These are phyloP conservation scores for Coranthus polyacanthus DNA, from an alignment of 2,797 vertebrate species.

Conservation along the genomic window DNA sequence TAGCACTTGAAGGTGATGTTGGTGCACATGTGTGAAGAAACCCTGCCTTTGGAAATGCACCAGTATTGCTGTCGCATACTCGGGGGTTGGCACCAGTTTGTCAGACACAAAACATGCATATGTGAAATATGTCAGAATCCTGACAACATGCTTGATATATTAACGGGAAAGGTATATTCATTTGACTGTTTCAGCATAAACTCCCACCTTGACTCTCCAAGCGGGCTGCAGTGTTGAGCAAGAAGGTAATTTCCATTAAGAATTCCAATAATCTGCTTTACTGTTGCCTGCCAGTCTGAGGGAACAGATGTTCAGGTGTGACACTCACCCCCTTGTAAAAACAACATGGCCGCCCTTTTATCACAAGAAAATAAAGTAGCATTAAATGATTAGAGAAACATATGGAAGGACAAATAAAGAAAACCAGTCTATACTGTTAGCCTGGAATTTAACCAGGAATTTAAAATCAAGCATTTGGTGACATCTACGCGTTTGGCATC, in stretches of 20 bases:
- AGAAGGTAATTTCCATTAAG: conserved; percentile 26
- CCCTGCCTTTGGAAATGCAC: conserved; percentile 3
- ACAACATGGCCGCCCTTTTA: conserved; percentile 14
- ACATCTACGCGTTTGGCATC: conserved; percentile 17
- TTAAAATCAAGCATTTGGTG: conserved; percentile 9
- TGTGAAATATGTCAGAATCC: conserved; percentile 27
- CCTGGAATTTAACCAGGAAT: background rate
- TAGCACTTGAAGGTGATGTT: conserved; percentile 39
- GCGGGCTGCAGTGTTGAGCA: conserved; percentile 2
- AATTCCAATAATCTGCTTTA: conserved; percentile 49
- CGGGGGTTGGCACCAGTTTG: conserved; percentile 27
- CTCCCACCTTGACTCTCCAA: conserved; percentile 9
- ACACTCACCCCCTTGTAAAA: conserved; percentile 42
- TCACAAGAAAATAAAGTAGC: conserved; percentile 17
- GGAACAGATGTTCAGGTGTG: conserved; percentile 75
- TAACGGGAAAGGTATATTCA: conserved; percentile 11
- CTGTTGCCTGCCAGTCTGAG: conserved; percentile 54
- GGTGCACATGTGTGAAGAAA: conserved; percentile 34
- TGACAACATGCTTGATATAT: conserved; percentile 2
- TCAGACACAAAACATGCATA: background rate
- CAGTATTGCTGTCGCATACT: conserved; percentile 14
- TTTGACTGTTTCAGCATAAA: conserved; percentile 7
- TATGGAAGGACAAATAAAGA: background rate
- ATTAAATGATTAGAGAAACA: conserved; percentile 30
- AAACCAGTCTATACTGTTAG: no score